Evolutionary conservation across 1,140 invertebrate genomes (phyloP).

Genomic region (Drosophila erecta): DNA sequence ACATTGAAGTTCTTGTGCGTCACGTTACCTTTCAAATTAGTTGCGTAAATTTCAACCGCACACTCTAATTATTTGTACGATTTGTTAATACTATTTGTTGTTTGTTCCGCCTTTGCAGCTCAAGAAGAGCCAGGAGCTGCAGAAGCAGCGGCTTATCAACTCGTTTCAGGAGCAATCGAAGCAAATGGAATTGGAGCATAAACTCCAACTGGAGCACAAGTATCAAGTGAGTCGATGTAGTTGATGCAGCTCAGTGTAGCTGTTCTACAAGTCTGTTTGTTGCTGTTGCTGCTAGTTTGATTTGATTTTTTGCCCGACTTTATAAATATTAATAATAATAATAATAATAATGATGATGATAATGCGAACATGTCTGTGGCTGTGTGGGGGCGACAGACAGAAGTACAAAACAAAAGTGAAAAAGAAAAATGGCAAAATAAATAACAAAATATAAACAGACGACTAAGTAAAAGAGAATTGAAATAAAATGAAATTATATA

Average conservation of each 20-base stretch:
- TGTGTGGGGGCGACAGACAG: slow-evolving; percentile 34
- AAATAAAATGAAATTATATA: slow-evolving; percentile 37
- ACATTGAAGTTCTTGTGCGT: not conserved
- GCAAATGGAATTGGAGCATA: slow-evolving; percentile 94
- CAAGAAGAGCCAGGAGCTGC: slow-evolving; percentile 95
- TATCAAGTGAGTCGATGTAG: slow-evolving; percentile 89
- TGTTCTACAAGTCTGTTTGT: not conserved
- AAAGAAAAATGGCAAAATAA: not conserved
- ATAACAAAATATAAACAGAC: slow-evolving; percentile 28
- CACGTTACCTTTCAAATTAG: not conserved
- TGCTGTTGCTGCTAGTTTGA: slow-evolving; percentile 13
- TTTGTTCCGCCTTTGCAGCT: slow-evolving; percentile 86
- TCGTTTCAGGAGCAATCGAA: slow-evolving; percentile 95
- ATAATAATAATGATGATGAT: slow-evolving; percentile 5
- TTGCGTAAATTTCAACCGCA: not conserved
- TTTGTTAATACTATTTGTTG: not conserved
- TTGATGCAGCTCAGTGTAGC: slow-evolving; percentile 1
- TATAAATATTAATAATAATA: slow-evolving; percentile 8
- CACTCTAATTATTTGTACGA: not conserved
- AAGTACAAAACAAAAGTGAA: slow-evolving; percentile 4
- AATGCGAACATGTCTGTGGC: not conserved
- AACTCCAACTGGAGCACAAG: slow-evolving; percentile 94
- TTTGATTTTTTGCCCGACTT: slow-evolving; percentile 15
- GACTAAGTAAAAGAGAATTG: slow-evolving; percentile 30
- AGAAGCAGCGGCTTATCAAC: slow-evolving; percentile 94